A percentile compares a stretch with the other conserved stretches of the same genome.
Evolutionary conservation across 2,797 vertebrate genomes (phyloP).

Genomic region (Streptopelia turtur): DNA sequence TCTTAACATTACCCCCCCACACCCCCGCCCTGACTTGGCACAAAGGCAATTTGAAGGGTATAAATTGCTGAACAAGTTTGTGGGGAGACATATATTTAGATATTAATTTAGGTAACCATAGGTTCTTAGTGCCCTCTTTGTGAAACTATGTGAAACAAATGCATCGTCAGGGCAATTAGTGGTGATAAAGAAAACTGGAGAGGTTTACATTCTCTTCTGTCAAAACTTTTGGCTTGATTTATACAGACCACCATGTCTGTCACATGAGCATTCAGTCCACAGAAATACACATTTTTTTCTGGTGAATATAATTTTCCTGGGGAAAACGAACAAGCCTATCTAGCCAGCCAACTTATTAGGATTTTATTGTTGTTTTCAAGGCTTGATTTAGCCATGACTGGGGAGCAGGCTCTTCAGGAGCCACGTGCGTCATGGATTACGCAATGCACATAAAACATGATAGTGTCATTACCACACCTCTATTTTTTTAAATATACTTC

Average conservation of each 20-base stretch:
- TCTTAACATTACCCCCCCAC: background rate
- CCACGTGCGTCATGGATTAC: background rate
- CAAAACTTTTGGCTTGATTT: background rate
- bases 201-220: background rate
- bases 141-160: background rate
- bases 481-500: conserved; percentile 49
- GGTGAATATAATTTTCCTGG: background rate
- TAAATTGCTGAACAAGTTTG: background rate
- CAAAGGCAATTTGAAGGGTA: background rate
- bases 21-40: background rate
- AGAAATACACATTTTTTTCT: background rate
- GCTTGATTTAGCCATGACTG: background rate
- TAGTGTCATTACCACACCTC: conserved; percentile 53
- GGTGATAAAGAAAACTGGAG: background rate
- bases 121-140: background rate
- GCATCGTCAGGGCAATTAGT: background rate
- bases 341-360: background rate
- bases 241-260: background rate
- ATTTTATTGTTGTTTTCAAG: background rate
- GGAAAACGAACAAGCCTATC: background rate
- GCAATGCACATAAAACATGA: background rate
- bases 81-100: background rate
- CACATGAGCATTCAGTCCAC: background rate
- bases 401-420: conserved; percentile 11
- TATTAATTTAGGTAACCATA: background rate